A percentile compares a stretch with the other conserved stretches of the same genome.
phyloP scores from a whole-genome alignment of 2,888 invertebrate species.

The Argyresthia goedartella region DNA sequence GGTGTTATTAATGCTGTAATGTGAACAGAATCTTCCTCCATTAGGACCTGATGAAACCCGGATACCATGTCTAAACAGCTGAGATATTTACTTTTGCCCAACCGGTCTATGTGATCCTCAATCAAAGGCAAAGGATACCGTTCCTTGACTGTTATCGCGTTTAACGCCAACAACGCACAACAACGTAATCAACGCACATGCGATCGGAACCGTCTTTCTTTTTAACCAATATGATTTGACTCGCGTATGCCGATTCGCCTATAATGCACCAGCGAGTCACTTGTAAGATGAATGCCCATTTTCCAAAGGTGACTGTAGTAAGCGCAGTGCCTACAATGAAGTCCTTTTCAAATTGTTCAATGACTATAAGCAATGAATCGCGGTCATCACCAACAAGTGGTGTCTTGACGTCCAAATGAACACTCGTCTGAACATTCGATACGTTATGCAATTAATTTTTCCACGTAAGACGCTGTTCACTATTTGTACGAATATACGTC shows the following conservation, averaged over 20 bases:
- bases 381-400: background rate
- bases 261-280: constrained; percentile 4
- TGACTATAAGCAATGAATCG: background rate
- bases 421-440: background rate
- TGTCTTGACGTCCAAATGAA: background rate
- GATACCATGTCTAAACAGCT: constrained; percentile 17
- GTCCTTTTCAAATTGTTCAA: background rate
- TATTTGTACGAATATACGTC: background rate
- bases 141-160: constrained; percentile 15
- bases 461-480: background rate
- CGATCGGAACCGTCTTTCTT: background rate
- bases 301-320: constrained; percentile 8
- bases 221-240: background rate
- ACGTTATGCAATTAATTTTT: background rate
- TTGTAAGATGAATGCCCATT: constrained; percentile 8
- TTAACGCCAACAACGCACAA: constrained; percentile 1
- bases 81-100: constrained; percentile 15
- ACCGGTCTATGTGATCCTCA: constrained; percentile 20
- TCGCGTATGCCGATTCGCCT: constrained; percentile 4
- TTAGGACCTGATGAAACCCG: constrained; percentile 21
- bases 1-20: constrained; percentile 22
- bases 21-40: constrained; percentile 12
- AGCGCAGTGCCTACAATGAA: background rate
- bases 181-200: constrained; percentile 1
- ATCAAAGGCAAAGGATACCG: constrained; percentile 17